Conservation (phyloP, 2,113 vertebrate species). For the Meriones unguiculatus region DNA sequence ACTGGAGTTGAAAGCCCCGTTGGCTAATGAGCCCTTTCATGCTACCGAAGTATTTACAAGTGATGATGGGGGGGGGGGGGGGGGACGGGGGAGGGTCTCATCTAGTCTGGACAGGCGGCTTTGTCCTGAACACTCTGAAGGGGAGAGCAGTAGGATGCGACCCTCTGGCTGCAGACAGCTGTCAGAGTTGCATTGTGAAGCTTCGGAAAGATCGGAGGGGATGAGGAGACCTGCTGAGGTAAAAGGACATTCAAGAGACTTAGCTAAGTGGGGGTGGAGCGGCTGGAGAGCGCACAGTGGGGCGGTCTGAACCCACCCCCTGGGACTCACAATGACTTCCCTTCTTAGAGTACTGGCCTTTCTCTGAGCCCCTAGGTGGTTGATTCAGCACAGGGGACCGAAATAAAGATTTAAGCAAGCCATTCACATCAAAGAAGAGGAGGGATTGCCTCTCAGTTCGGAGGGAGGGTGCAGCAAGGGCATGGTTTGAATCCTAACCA, state of each 20-base stretch:
- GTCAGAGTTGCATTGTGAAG: slow-evolving; percentile 64
- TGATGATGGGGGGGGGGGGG: not conserved
- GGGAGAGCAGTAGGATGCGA: not conserved
- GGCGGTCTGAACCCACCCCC: not conserved
- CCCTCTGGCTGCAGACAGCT: slow-evolving; percentile 3
- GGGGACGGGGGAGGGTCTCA: not conserved
- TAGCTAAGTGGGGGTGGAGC: slow-evolving; percentile 29
- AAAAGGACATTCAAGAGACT: slow-evolving; percentile 59
- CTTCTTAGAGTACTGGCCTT: slow-evolving; percentile 52
- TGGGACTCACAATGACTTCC: slow-evolving; percentile 64
- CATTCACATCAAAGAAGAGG: slow-evolving; percentile 54
- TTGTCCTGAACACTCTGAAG: slow-evolving; percentile 46
- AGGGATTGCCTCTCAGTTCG: not conserved
- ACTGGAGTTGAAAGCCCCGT: slow-evolving; percentile 40
- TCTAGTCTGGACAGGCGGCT: slow-evolving; percentile 60
- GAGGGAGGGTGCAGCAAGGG: not conserved
- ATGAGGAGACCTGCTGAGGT: slow-evolving; percentile 66
- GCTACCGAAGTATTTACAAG: slow-evolving; percentile 42
- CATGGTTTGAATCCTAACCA: slow-evolving; percentile 42
- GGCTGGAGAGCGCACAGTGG: slow-evolving; percentile 64
- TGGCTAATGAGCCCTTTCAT: slow-evolving; percentile 67
- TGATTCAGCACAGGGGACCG: slow-evolving; percentile 65
- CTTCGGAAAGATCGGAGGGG: slow-evolving; percentile 22
- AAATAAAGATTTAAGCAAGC: slow-evolving; percentile 62
- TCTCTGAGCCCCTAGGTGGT: slow-evolving; percentile 74